Percentiles rank a stretch among this genome's conserved stretches.
These are phyloP conservation scores for Dugesia japonica DNA, from an alignment of 2,888 invertebrate genomes.

Conservation along the genomic window DNA sequence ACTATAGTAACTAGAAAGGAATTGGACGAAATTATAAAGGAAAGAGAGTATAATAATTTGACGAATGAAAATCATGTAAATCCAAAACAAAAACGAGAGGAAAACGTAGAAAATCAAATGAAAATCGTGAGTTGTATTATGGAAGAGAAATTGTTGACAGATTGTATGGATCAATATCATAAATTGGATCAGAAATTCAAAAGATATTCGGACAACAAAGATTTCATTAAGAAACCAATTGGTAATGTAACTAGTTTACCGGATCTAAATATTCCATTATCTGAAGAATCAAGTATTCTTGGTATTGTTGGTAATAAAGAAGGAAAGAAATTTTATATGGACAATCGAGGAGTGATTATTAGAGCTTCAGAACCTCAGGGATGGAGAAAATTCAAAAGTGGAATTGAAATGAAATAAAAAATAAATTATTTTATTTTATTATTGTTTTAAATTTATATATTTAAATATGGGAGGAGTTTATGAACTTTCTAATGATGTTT, in stretches of 20 bases:
- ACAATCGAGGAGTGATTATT: background rate
- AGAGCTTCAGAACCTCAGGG: background rate
- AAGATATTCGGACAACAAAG: background rate
- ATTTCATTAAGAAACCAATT: background rate
- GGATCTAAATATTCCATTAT: background rate
- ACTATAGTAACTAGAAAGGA: background rate
- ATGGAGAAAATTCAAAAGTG: conserved; percentile 4
- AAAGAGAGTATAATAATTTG: background rate
- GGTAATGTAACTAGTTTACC: background rate
- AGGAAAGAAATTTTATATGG: conserved; percentile 6
- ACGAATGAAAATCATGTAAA: background rate
- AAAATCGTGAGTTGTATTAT: background rate
- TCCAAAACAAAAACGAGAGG: background rate
- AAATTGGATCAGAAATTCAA: background rate
- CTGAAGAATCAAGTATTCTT: background rate
- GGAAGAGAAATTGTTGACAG: background rate
- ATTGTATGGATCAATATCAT: background rate
- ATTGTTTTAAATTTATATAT: no score
- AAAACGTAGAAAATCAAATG: background rate
- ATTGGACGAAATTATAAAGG: background rate
- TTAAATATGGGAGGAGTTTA: no score
- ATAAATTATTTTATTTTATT: no score
- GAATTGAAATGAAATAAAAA: conserved; percentile 9
- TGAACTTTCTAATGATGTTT: no score
- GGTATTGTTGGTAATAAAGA: background rate